A percentile compares a stretch with the other conserved stretches of the same genome.
phyloP scores from a whole-genome alignment of 2,888 invertebrate genomes.

The Patella depressa region DNA sequence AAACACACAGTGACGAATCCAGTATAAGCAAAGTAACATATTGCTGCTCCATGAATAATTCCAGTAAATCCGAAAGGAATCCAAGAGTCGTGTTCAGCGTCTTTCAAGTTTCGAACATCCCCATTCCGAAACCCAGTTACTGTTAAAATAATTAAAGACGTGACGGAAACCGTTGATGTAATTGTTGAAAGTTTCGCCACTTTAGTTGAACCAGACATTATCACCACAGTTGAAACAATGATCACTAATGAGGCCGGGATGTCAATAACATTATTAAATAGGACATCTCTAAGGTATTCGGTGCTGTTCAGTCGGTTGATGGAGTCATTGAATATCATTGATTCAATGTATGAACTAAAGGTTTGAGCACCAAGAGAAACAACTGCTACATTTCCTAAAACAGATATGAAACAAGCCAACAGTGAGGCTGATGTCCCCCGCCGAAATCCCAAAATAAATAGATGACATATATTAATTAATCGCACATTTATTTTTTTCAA shows the following conservation, averaged over 20 bases:
- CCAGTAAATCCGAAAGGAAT: neutral
- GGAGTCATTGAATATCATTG: neutral
- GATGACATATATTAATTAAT: too few species aligned
- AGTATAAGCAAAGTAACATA: slow-evolving; percentile 4
- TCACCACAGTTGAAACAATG: neutral
- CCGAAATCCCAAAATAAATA: too few species aligned
- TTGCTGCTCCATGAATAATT: neutral
- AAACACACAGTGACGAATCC: neutral
- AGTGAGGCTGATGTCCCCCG: too few species aligned
- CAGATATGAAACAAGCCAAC: too few species aligned
- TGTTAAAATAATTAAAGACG: neutral
- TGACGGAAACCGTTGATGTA: neutral
- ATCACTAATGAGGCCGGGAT: neutral
- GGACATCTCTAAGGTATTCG: neutral
- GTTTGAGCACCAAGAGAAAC: neutral
- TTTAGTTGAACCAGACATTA: neutral
- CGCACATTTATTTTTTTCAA: too few species aligned
- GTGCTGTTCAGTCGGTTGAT: neutral
- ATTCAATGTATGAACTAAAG: neutral
- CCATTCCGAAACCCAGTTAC: neutral
- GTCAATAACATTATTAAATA: neutral
- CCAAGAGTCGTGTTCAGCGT: neutral
- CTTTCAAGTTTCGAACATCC: neutral
- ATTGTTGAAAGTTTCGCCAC: neutral
- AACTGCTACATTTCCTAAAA: neutral